These are phyloP conservation scores for Myathropa florea DNA, from an alignment of 2,888 invertebrate species.

Conservation along the genomic window DNA sequence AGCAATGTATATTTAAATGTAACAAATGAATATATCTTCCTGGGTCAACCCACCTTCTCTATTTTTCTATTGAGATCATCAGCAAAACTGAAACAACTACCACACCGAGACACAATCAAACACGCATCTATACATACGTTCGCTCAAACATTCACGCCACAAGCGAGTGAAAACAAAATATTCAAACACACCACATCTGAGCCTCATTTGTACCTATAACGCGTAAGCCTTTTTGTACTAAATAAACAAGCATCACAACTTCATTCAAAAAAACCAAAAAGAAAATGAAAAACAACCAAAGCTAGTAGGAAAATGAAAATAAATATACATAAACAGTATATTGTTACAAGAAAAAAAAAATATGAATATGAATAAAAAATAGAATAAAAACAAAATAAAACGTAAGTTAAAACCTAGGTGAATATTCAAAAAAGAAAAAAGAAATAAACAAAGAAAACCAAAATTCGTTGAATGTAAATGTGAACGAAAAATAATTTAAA, in stretches of 20 bases:
- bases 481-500: conserved; percentile 66
- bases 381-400: conserved; percentile 18
- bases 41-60: conserved; percentile 80
- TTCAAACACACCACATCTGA: conserved; percentile 73
- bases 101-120: conserved; percentile 1
- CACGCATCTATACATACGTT: conserved; percentile 38
- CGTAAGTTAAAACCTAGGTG: conserved; percentile 56
- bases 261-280: conserved; percentile 38
- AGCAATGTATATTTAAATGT: conserved; percentile 69
- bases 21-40: conserved; percentile 75
- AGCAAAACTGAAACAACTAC: conserved; percentile 36
- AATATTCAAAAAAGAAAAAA: conserved; percentile 31
- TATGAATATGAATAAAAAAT: conserved; percentile 7
- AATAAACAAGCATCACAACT: conserved; percentile 48
- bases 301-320: conserved; percentile 19
- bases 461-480: conserved; percentile 59
- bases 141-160: background rate
- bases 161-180: conserved; percentile 17
- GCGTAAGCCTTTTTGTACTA: conserved; percentile 71
- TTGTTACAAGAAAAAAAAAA: conserved; percentile 41
- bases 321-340: conserved; percentile 45
- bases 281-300: background rate
- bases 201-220: conserved; percentile 78
- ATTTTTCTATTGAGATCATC: conserved; percentile 78
- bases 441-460: background rate